A percentile compares a stretch with the other conserved stretches of the same genome.
phyloP scores from a whole-genome alignment of 2,888 invertebrate genomes.

The Elmis aenea region DNA sequence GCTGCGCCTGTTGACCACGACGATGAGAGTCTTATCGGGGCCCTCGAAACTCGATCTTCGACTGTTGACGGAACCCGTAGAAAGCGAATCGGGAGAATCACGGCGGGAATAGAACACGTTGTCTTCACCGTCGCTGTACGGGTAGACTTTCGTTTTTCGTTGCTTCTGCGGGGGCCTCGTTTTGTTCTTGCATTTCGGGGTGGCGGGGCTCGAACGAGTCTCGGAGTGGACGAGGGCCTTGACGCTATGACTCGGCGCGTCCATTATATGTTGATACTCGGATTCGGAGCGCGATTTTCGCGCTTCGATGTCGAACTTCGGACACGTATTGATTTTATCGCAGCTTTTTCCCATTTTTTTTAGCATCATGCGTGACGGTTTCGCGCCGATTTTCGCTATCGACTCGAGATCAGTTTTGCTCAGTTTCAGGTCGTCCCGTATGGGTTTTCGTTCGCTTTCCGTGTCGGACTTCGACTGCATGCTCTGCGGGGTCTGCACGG shows the following conservation, averaged over 20 bases:
- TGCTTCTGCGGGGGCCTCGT: conserved; percentile 27
- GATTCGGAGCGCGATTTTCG: conserved; percentile 43
- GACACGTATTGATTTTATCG: conserved; percentile 43
- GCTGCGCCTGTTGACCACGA: conserved; percentile 48
- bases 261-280: conserved; percentile 55
- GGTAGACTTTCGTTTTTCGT: conserved; percentile 48
- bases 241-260: conserved; percentile 51
- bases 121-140: conserved; percentile 55
- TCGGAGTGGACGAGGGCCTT: conserved; percentile 51
- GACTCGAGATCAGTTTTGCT: conserved; percentile 41
- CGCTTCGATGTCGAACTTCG: conserved; percentile 32
- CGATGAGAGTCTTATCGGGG: conserved; percentile 50
- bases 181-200: conserved; percentile 43
- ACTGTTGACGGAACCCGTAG: conserved; percentile 47
- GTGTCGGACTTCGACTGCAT: conserved; percentile 24
- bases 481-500: conserved; percentile 20
- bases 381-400: conserved; percentile 37
- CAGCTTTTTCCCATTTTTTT: conserved; percentile 48
- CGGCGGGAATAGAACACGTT: conserved; percentile 50
- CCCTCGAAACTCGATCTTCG: conserved; percentile 52
- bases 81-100: conserved; percentile 54
- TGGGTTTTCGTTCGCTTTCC: conserved; percentile 34
- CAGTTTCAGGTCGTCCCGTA: conserved; percentile 48
- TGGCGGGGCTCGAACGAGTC: conserved; percentile 41
- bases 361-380: conserved; percentile 40